These are phyloP conservation scores for Phragmatobia fuliginosa DNA, from an alignment of 2,888 invertebrate species.

Conservation along the genomic window DNA sequence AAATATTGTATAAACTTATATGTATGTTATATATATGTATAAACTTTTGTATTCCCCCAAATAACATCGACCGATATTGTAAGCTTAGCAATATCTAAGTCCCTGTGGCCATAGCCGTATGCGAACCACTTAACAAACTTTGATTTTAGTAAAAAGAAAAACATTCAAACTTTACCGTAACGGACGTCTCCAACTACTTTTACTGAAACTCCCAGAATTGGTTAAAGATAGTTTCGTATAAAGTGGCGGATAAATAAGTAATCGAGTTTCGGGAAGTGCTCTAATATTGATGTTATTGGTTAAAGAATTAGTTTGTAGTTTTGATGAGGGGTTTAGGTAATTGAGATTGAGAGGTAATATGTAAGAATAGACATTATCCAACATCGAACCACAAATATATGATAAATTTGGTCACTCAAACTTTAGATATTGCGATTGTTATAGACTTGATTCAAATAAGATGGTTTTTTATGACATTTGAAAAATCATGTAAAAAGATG, in stretches of 20 bases:
- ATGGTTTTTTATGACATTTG: neutral
- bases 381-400: neutral
- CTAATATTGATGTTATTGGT: constrained; percentile 15
- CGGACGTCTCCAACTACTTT: constrained; percentile 45
- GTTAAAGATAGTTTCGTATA: constrained; percentile 43
- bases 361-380: neutral
- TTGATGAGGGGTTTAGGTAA: neutral
- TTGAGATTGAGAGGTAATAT: neutral
- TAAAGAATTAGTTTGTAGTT: neutral
- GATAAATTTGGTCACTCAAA: neutral
- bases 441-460: neutral
- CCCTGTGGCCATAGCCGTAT: constrained; percentile 35
- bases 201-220: constrained; percentile 46
- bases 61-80: constrained; percentile 37
- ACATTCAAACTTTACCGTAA: constrained; percentile 41
- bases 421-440: neutral
- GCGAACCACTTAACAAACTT: constrained; percentile 50
- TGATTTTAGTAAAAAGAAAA: constrained; percentile 54
- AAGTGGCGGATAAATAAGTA: constrained; percentile 46
- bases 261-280: constrained; percentile 28
- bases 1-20: constrained; percentile 48
- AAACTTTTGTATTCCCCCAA: constrained; percentile 23
- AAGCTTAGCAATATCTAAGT: constrained; percentile 42
- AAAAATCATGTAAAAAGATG: neutral
- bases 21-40: too few species aligned